A percentile compares a stretch with the other conserved stretches of the same genome.
These are phyloP conservation scores for Imbricaverruca yamaguchii DNA, from an alignment of 2,888 invertebrate species.

Conservation along the genomic window DNA sequence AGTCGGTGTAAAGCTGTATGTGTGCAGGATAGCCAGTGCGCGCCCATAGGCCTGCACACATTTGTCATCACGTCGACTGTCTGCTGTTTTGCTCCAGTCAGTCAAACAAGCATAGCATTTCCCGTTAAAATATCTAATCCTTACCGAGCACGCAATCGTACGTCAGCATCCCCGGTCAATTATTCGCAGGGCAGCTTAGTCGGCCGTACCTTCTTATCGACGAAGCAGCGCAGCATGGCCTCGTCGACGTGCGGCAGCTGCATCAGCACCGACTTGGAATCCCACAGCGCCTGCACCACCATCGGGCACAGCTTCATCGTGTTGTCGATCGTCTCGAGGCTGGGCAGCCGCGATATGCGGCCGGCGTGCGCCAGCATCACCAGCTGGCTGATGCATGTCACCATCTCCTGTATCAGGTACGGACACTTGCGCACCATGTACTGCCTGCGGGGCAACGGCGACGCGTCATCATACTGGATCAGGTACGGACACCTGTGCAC, in stretches of 20 bases:
- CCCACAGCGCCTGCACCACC: conserved; percentile 95
- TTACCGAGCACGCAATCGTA: too few species aligned
- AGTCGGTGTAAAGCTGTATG: too few species aligned
- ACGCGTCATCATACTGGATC: conserved; percentile 51
- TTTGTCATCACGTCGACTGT: too few species aligned
- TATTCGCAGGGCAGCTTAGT: too few species aligned
- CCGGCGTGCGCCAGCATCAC: conserved; percentile 84
- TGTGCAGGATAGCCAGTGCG: too few species aligned
- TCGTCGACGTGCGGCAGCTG: conserved; percentile 90
- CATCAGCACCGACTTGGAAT: conserved; percentile 87
- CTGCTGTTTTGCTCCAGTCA: too few species aligned
- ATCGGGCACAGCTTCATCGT: conserved; percentile 95
- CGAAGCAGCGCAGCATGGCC: conserved; percentile 79
- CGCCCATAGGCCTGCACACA: too few species aligned
- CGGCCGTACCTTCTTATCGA: conserved; percentile 59
- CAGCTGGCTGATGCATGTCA: conserved; percentile 87
- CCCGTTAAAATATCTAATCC: too few species aligned
- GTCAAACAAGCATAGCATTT: too few species aligned
- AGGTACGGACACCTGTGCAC: conserved; percentile 67
- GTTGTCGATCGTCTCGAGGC: conserved; percentile 91
- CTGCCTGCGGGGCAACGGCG: not conserved
- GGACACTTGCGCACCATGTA: conserved; percentile 53
- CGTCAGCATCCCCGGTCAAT: too few species aligned
- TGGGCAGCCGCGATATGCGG: conserved; percentile 67
- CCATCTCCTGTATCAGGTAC: conserved; percentile 93